Evolutionary conservation across 2,797 vertebrate species (phyloP).

Genomic region (Prionace glauca): DNA sequence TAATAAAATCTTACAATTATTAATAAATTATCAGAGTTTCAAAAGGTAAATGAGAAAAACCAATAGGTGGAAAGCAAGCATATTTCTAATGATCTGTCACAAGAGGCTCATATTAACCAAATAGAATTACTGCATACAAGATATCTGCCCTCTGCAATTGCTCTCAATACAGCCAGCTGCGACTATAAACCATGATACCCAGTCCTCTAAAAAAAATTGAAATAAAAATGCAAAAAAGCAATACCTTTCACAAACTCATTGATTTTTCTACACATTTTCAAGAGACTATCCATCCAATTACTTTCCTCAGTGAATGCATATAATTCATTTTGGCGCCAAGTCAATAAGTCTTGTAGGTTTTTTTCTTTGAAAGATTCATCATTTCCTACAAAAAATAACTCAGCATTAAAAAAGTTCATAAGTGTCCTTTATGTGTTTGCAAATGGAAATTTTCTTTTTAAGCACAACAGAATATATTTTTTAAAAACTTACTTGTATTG

Average conservation of each 20-base stretch:
- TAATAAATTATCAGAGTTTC: too few species aligned
- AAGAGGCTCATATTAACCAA: background rate
- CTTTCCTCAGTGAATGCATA: slow-evolving; percentile 55
- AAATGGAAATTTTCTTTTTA: background rate
- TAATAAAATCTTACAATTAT: too few species aligned
- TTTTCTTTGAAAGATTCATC: rapidly evolving
- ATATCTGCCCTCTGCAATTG: background rate
- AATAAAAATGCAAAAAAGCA: background rate
- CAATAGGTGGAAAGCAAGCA: background rate
- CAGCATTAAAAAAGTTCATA: background rate
- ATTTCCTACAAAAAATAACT: slow-evolving; percentile 48
- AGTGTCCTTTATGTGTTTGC: background rate
- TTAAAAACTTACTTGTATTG: slow-evolving; percentile 60
- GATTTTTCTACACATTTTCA: slow-evolving; percentile 67
- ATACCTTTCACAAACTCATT: slow-evolving; percentile 64
- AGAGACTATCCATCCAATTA: slow-evolving; percentile 58
- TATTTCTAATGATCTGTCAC: background rate
- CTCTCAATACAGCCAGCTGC: background rate
- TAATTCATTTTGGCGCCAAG: slow-evolving; percentile 57
- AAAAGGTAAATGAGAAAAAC: too few species aligned
- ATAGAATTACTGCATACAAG: too few species aligned
- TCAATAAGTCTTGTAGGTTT: slow-evolving; percentile 56
- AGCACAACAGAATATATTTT: background rate
- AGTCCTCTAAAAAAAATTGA: background rate
- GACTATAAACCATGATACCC: background rate